Percentiles rank a stretch among this genome's conserved stretches.
phyloP scores from a whole-genome alignment of 2,113 vertebrate genomes.

The Grus americana region DNA sequence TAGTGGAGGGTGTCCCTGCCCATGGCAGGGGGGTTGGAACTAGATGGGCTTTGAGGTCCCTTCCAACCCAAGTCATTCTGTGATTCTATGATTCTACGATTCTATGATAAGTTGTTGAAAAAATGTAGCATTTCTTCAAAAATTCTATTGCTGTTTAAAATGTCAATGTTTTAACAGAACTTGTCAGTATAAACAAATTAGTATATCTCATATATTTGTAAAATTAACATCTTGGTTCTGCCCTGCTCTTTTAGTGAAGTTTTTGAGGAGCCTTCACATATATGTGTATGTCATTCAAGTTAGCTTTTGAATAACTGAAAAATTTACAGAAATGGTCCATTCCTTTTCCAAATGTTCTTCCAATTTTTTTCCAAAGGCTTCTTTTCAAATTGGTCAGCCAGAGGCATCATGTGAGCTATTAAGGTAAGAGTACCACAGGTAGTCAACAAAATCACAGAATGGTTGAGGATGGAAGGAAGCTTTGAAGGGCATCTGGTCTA shows the following conservation, averaged over 20 bases:
- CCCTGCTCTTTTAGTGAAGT: background rate
- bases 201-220: background rate
- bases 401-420: background rate
- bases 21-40: no score
- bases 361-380: background rate
- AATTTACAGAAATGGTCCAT: background rate
- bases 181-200: background rate
- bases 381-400: background rate
- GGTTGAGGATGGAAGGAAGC: background rate
- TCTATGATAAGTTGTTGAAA: background rate
- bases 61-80: no score
- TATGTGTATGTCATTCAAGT: background rate
- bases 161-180: background rate
- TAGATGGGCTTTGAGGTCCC: no score
- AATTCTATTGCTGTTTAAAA: background rate
- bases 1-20: no score
- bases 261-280: background rate
- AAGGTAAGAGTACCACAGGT: background rate
- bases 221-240: background rate
- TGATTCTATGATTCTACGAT: no score
- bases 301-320: background rate
- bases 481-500: background rate
- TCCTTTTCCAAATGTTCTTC: background rate
- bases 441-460: background rate
- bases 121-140: background rate